Conservation (phyloP, 2,797 vertebrate species). For the Xiphophorus birchmanni region DNA sequence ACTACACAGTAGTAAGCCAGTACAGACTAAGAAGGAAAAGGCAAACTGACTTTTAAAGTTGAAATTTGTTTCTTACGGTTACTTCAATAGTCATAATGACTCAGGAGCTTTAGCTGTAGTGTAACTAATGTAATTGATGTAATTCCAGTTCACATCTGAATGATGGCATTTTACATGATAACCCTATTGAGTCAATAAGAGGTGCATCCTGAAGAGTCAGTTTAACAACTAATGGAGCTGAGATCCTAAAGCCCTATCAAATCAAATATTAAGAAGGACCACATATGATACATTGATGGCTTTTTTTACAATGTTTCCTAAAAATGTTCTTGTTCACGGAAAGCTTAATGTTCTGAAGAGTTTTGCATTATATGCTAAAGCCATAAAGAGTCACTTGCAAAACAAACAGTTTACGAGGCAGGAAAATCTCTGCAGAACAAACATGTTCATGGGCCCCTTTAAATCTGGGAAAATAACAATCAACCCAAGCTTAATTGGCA, state of each 20-base stretch:
- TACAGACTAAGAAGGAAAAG: slow-evolving; percentile 74
- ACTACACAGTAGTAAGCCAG: slow-evolving; percentile 88
- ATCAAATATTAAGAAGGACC: slow-evolving; percentile 74
- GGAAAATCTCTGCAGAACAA: slow-evolving; percentile 47
- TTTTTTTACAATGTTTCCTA: slow-evolving; percentile 79
- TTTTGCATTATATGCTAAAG: slow-evolving; percentile 62
- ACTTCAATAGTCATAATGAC: slow-evolving; percentile 66
- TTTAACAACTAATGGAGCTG: slow-evolving; percentile 47
- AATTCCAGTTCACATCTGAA: slow-evolving; percentile 62
- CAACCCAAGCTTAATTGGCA: slow-evolving; percentile 51
- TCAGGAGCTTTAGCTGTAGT: slow-evolving; percentile 57
- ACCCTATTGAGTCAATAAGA: slow-evolving; percentile 27
- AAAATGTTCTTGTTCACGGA: slow-evolving; percentile 64
- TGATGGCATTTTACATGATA: slow-evolving; percentile 35
- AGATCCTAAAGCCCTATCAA: slow-evolving; percentile 66
- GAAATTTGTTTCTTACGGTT: slow-evolving; percentile 62
- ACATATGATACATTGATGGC: slow-evolving; percentile 61
- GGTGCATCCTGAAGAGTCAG: slow-evolving; percentile 29
- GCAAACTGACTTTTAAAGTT: slow-evolving; percentile 63
- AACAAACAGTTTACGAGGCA: slow-evolving; percentile 57
- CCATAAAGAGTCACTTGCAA: slow-evolving; percentile 63
- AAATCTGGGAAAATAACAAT: slow-evolving; percentile 44
- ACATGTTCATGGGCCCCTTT: slow-evolving; percentile 56
- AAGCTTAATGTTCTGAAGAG: slow-evolving; percentile 60
- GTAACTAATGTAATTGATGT: slow-evolving; percentile 61